Evolutionary conservation across 2,888 invertebrate genomes (phyloP).

Genomic region (Carterocephalus palaemon): DNA sequence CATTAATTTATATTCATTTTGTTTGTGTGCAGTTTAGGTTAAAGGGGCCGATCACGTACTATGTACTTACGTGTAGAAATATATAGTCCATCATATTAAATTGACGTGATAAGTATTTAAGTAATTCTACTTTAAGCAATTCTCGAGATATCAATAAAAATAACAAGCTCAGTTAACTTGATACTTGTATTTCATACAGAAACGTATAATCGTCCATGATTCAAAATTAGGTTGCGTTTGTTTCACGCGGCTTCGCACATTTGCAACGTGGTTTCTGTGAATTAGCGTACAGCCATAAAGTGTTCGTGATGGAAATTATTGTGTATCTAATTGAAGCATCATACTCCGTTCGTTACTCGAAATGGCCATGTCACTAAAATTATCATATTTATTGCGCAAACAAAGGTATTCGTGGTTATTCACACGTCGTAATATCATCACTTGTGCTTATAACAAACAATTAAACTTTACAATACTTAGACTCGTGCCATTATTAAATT

Average conservation of each 20-base stretch:
- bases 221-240: constrained; percentile 9
- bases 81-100: no score
- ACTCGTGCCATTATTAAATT: no score
- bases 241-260: constrained; percentile 39
- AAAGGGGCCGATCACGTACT: no score
- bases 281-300: constrained; percentile 53
- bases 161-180: no score
- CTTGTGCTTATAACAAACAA: constrained; percentile 11
- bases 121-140: no score
- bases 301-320: constrained; percentile 64
- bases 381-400: constrained; percentile 28
- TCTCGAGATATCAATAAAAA: no score
- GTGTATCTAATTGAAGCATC: constrained; percentile 65
- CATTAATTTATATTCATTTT: no score
- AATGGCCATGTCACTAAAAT: constrained; percentile 19
- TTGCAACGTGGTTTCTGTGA: constrained; percentile 54
- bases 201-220: constrained; percentile 12
- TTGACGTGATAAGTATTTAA: no score
- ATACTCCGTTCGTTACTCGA: constrained; percentile 39
- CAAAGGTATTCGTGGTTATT: constrained; percentile 22
- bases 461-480: background rate
- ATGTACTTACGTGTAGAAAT: no score
- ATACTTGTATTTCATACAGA: no score
- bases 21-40: no score
- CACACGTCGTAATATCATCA: constrained; percentile 19